phyloP scores from a whole-genome alignment of 2,888 invertebrate genomes.

The Drosophila mayaguana region DNA sequence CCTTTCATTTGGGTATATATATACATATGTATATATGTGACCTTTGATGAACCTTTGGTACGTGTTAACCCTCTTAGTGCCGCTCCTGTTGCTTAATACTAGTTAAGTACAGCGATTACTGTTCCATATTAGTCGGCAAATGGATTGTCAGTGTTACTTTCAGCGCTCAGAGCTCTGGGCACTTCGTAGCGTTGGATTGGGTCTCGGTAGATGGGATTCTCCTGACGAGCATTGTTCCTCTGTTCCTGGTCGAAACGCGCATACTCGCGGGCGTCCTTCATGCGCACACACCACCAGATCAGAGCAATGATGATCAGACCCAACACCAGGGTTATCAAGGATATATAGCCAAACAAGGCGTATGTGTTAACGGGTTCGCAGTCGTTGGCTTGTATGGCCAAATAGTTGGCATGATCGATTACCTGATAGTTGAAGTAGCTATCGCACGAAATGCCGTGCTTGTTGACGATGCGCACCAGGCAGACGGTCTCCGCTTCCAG shows the following conservation, averaged over 20 bases:
- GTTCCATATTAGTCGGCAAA: conserved; percentile 39
- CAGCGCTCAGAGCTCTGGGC: conserved; percentile 82
- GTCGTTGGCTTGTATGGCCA: conserved; percentile 72
- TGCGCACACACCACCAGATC: conserved; percentile 85
- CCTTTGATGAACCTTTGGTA: conserved; percentile 13
- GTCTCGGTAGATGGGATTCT: conserved; percentile 87
- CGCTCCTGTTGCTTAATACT: conserved; percentile 1
- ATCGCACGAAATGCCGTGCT: conserved; percentile 80
- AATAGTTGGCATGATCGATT: conserved; percentile 63
- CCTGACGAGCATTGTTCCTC: conserved; percentile 45
- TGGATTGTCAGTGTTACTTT: conserved; percentile 66
- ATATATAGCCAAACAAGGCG: conserved; percentile 82
- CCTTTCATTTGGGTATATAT: background rate
- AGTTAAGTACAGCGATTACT: background rate
- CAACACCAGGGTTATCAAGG: conserved; percentile 85
- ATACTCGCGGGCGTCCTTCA: conserved; percentile 86
- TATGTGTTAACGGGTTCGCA: conserved; percentile 73
- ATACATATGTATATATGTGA: background rate
- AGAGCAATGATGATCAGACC: conserved; percentile 86
- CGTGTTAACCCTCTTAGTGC: background rate
- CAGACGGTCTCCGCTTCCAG: conserved; percentile 69
- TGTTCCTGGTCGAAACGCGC: conserved; percentile 86
- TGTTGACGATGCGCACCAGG: conserved; percentile 77
- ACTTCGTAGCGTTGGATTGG: conserved; percentile 87
- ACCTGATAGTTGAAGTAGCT: conserved; percentile 80